A percentile compares a stretch with the other conserved stretches of the same genome.
Evolutionary conservation across 2,113 vertebrate species (phyloP).

Genomic region (Salvelinus namaycush): DNA sequence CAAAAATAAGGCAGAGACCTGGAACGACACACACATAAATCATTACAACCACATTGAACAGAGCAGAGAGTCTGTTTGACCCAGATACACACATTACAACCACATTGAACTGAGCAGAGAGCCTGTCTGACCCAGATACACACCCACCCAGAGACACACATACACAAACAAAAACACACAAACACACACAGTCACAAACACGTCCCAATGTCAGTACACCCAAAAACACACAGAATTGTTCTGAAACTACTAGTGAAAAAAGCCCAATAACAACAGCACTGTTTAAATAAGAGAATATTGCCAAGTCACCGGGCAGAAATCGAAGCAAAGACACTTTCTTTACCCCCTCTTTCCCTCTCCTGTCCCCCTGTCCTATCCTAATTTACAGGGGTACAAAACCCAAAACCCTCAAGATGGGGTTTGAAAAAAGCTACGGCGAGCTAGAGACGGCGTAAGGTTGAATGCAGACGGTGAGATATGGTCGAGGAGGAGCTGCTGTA

Average conservation of each 20-base stretch:
- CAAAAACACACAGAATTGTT: slow-evolving; percentile 28
- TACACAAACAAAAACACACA: too few species aligned
- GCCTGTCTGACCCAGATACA: slow-evolving; percentile 35
- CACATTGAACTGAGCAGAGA: slow-evolving; percentile 23
- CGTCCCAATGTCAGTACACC: slow-evolving; percentile 45
- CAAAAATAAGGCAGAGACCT: slow-evolving; percentile 52
- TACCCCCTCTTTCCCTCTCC: slow-evolving; percentile 56
- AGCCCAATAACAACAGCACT: slow-evolving; percentile 31
- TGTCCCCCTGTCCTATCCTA: slow-evolving; percentile 64
- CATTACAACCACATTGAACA: slow-evolving; percentile 22
- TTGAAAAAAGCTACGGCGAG: slow-evolving; percentile 71
- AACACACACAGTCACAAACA: slow-evolving; percentile 45
- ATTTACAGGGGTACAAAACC: slow-evolving; percentile 65
- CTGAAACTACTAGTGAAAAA: slow-evolving; percentile 57
- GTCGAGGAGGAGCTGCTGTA: slow-evolving; percentile 75
- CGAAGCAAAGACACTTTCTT: slow-evolving; percentile 44
- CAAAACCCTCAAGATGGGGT: slow-evolving; percentile 61
- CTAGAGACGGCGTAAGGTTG: slow-evolving; percentile 77
- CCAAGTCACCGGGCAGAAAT: slow-evolving; percentile 55
- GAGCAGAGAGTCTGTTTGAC: slow-evolving; percentile 30
- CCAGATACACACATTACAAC: slow-evolving; percentile 19
- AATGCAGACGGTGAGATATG: slow-evolving; percentile 72
- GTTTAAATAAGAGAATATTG: slow-evolving; percentile 30
- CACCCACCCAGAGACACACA: slow-evolving; percentile 18
- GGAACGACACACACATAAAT: slow-evolving; percentile 52